A percentile compares a stretch with the other conserved stretches of the same genome.
Evolutionary conservation across 2,113 vertebrate genomes (phyloP).

Genomic region (Rhagologus leucostigma): DNA sequence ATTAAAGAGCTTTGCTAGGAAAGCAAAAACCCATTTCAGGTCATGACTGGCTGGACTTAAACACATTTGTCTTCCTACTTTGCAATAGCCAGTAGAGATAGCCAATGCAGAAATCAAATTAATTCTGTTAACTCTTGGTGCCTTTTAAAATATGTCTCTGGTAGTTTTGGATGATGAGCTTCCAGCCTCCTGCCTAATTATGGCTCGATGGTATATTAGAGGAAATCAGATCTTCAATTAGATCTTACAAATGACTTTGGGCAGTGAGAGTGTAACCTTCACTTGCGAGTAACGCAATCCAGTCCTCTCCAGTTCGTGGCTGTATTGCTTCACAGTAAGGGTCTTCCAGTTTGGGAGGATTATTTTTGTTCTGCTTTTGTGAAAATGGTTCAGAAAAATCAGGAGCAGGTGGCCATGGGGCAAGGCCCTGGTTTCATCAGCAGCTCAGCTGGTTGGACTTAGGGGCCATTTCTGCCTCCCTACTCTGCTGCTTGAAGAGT

Average conservation of each 20-base stretch:
- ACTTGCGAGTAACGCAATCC: not conserved
- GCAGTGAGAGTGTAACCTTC: not conserved
- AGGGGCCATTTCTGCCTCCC: not conserved
- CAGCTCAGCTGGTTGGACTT: not conserved
- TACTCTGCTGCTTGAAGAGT: not conserved
- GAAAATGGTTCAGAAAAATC: not conserved
- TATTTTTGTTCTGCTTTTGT: not conserved
- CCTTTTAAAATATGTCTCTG: not conserved
- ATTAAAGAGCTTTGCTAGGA: not conserved
- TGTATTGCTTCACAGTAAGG: not conserved
- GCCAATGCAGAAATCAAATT: not conserved
- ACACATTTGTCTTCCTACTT: not conserved
- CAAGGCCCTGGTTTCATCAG: not conserved
- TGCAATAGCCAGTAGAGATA: not conserved
- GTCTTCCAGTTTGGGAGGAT: not conserved
- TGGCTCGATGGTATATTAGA: not conserved
- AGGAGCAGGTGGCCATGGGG: not conserved
- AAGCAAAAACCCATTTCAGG: not conserved
- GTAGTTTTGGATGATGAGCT: not conserved
- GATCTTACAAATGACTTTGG: not conserved
- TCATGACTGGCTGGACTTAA: not conserved
- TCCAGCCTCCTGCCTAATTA: not conserved
- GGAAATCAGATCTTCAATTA: not conserved
- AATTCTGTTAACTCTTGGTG: not conserved
- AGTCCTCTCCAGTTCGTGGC: not conserved